These are phyloP conservation scores for Cylas formicarius DNA, from an alignment of 1,140 invertebrate genomes.

Conservation along the genomic window DNA sequence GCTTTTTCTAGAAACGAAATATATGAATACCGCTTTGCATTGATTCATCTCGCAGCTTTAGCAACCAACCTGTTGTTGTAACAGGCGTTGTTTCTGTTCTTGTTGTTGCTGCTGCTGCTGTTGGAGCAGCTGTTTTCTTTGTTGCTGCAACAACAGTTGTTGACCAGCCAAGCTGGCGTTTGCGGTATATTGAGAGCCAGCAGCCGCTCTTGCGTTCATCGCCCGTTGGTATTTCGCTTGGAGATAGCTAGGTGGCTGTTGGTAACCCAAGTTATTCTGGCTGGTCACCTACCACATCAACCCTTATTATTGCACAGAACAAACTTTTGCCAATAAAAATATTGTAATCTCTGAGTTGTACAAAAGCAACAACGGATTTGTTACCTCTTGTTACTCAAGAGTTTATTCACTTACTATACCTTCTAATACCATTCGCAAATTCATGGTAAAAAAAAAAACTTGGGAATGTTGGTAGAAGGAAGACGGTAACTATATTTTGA, in stretches of 20 bases:
- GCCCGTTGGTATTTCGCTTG: slow-evolving; percentile 20
- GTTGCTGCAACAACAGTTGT: slow-evolving; percentile 39
- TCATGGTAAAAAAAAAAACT: neutral
- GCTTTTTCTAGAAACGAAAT: slow-evolving; percentile 47
- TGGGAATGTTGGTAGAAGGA: neutral
- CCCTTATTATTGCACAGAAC: no score
- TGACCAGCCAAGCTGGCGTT: slow-evolving; percentile 19
- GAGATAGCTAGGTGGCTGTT: slow-evolving; percentile 45
- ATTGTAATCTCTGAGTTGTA: no score
- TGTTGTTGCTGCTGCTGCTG: no score
- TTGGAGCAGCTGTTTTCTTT: slow-evolving; percentile 34
- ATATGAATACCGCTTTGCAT: neutral
- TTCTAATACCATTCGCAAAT: no score
- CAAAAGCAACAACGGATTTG: no score
- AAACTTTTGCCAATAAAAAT: no score
- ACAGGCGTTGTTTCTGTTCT: slow-evolving; percentile 44
- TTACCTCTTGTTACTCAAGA: no score
- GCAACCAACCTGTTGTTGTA: slow-evolving; percentile 55
- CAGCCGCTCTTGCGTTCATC: slow-evolving; percentile 11
- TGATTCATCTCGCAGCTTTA: slow-evolving; percentile 34
- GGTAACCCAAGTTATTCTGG: slow-evolving; percentile 27
- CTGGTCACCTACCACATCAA: slow-evolving; percentile 13
- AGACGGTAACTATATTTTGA: neutral
- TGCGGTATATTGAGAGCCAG: slow-evolving; percentile 10
- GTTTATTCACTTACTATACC: no score